Percentiles rank a stretch among this genome's conserved stretches.
phyloP scores from a whole-genome alignment of 2,888 invertebrate genomes.

The Tillus elongatus region DNA sequence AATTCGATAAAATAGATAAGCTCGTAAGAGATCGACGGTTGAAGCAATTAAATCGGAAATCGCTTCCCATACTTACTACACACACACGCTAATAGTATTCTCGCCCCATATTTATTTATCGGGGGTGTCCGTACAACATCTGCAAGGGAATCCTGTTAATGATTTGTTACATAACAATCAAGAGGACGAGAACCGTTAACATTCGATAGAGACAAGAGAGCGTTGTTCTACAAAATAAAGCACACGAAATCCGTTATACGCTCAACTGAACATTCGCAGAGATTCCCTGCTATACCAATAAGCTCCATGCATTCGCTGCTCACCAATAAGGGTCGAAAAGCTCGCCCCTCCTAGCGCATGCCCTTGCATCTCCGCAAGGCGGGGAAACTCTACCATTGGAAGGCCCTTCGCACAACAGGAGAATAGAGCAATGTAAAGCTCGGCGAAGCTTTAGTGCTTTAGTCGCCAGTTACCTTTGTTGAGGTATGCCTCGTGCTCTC shows the following conservation, averaged over 20 bases:
- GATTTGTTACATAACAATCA: constrained; percentile 28
- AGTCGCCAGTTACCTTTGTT: constrained; percentile 26
- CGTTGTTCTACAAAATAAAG: constrained; percentile 19
- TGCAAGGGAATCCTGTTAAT: constrained; percentile 26
- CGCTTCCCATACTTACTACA: neutral
- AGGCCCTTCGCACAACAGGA: no score
- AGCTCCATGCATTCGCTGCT: constrained; percentile 19
- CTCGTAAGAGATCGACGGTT: neutral
- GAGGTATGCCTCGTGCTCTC: constrained; percentile 40
- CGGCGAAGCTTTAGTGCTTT: constrained; percentile 7
- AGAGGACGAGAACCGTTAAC: constrained; percentile 27
- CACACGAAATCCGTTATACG: constrained; percentile 30
- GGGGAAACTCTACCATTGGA: constrained; percentile 32
- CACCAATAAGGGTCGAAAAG: constrained; percentile 25
- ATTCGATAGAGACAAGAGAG: constrained; percentile 13
- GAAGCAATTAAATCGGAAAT: neutral
- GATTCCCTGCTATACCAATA: constrained; percentile 31
- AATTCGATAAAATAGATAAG: no score
- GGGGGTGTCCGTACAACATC: constrained; percentile 1
- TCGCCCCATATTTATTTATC: neutral
- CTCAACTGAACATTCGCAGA: constrained; percentile 28
- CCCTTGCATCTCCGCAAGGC: constrained; percentile 30
- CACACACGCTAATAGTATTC: neutral
- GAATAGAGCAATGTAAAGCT: neutral
- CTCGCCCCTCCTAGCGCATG: constrained; percentile 35